Percentiles rank a stretch among this genome's conserved stretches.
These are phyloP conservation scores for Meiosimyza platycephala DNA, from an alignment of 2,888 invertebrate species.

Conservation along the genomic window DNA sequence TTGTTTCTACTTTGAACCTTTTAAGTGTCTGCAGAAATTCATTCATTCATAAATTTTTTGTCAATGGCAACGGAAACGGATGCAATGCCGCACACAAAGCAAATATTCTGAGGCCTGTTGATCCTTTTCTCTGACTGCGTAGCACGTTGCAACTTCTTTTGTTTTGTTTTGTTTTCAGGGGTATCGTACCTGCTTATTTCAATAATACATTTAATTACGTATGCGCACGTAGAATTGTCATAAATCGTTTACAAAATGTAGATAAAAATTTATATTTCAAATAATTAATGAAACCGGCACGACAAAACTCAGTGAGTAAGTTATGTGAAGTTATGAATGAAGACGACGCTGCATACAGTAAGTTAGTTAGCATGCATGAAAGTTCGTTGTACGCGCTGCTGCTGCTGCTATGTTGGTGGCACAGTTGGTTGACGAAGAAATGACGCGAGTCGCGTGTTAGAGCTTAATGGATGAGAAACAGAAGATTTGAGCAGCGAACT, in stretches of 20 bases:
- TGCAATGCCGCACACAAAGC: background rate
- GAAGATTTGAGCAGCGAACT: too few species aligned
- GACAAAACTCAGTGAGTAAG: background rate
- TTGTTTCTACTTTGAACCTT: background rate
- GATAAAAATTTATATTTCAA: background rate
- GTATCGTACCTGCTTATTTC: background rate
- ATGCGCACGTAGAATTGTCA: constrained; percentile 3
- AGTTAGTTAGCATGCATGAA: too few species aligned
- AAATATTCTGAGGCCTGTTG: background rate
- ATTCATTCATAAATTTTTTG: constrained; percentile 21
- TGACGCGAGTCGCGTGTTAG: too few species aligned
- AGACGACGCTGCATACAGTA: too few species aligned
- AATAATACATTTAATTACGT: constrained; percentile 2
- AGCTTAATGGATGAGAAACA: too few species aligned
- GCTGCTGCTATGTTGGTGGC: too few species aligned
- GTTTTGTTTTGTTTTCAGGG: background rate
- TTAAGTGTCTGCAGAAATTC: constrained; percentile 1
- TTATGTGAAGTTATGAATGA: too few species aligned
- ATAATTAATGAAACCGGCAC: constrained; percentile 18
- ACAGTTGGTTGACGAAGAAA: too few species aligned
- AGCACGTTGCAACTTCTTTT: constrained; percentile 16
- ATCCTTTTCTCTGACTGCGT: background rate
- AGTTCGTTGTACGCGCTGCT: too few species aligned
- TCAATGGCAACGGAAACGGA: constrained; percentile 27
- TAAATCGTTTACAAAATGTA: constrained; percentile 9